These are phyloP conservation scores for Cherax destructor DNA, from an alignment of 1,140 invertebrate genomes.

Conservation along the genomic window DNA sequence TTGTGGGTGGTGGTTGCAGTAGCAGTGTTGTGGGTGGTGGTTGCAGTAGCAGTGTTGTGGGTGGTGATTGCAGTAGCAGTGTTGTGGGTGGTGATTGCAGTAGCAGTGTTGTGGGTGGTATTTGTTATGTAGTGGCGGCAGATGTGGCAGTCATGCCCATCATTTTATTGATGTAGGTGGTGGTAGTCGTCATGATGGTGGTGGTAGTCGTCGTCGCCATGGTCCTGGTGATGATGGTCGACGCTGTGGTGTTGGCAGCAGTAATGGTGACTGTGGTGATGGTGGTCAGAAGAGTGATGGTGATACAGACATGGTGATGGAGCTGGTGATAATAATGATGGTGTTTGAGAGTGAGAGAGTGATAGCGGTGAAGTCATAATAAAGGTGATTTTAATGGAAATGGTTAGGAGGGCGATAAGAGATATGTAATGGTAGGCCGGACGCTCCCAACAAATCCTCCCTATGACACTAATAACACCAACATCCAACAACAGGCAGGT, in stretches of 20 bases:
- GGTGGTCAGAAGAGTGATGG: not conserved
- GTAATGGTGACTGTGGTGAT: not conserved
- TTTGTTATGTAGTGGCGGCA: not conserved
- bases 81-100: not conserved
- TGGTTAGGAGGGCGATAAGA: not conserved
- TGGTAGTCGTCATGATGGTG: not conserved
- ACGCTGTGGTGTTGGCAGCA: not conserved
- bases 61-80: not conserved
- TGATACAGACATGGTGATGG: not conserved
- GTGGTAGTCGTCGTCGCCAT: not conserved
- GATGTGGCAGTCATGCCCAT: not conserved
- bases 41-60: too few species aligned
- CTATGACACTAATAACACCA: too few species aligned
- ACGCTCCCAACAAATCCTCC: too few species aligned
- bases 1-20: too few species aligned
- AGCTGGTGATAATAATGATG: not conserved
- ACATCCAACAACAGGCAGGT: too few species aligned
- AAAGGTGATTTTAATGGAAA: not conserved
- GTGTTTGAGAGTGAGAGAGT: not conserved
- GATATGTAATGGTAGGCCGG: not conserved
- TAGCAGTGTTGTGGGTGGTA: not conserved
- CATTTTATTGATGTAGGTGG: not conserved
- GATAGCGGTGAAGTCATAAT: not conserved
- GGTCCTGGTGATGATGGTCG: not conserved
- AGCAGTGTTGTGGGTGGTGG: too few species aligned